Evolutionary conservation across 2,888 invertebrate species (phyloP), one percentile per base, ranked within the genome.

Genomic region (Standfussiana lucernea): DNA sequence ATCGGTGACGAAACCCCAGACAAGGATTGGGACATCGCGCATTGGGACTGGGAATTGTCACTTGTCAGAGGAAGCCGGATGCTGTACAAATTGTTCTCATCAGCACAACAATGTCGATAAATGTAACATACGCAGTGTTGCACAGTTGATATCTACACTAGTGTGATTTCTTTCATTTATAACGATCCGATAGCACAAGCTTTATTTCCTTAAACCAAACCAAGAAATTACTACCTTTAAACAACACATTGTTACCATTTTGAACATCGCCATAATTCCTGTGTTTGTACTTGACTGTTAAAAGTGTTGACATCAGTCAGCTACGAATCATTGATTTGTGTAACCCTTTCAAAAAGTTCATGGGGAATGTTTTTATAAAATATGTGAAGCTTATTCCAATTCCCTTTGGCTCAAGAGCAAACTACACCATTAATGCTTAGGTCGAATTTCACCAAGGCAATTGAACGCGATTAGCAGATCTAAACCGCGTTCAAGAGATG

Each of bases 81-180:
- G 59, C 37, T 80, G 32, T 65, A 35, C 24, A 73, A 80, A 65
- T 45, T 65, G 42, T 61, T 21, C 42, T 61, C n/a, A 74, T 73
- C 65, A 47, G 24, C 24, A 80, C 28, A 15, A 65, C 35, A 59
- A 65, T 65, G 18, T 65, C 18, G 28, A 72, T 42, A n/a, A n/a
- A 18, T 65, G 8, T 24, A 24, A 56, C 72, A 71, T 64, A 40
- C n/a, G 64, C 64, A 40, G 64, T 64, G 24, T 8, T 35, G 53
- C n/a, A 18, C 42, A 56, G n/a, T 66, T 28, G 15, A 64, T 50
- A 32, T 66, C 28, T 50, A 66, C n/a, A 42, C n/a, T 11, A 32
- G 21, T 64, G 13, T 64, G 32, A 18, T 78, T 35, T 15, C 3
- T 42, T 50, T 15, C 8, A 64, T 62, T 21, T 35, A 7, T 2